Base-by-base conservation (phyloP, 2,113 vertebrate species). In the Phalacrocorax brasilianus region DNA sequence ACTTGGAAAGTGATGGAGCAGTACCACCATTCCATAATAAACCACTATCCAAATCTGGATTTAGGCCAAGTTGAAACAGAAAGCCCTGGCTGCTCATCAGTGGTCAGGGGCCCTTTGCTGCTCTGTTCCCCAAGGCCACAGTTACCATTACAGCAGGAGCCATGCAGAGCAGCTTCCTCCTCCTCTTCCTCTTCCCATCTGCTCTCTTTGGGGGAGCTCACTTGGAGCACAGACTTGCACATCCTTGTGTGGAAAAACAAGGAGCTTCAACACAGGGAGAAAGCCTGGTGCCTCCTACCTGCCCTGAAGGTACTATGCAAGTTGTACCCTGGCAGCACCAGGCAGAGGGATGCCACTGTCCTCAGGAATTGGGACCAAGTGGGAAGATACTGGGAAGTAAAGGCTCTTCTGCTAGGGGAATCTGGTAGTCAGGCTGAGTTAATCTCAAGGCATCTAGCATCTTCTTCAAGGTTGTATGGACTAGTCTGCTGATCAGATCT, bases 141-240 rank as follows among this genome's bases (percentile, higher is more conserved):
- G 33, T n/a, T 59, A 87, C n/a, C 32, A 8, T 42, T 42, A 8
- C 3, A 81, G 18, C 71, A 74, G 44, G 13, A 74, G 27, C 56
- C 2, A 1, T n/a, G 45, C n/a, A 9, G 19, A 8, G 26, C 44
- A 78, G n/a, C 66, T 87, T 74, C 26, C 26, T 92, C 52, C 20
- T 83, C 50, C 49, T 50, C 33, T 16, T 49, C 75, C 20, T 87
- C 32, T 15, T 68, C 23, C 26, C 35, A 9, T 38, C 8, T 15
- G 35, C 5, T 35, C 14, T 40, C 14, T 2, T 5, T 0, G 1
- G 16, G 5, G 11, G 14, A 53, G 17, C 12, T 59, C 21, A 5
- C 11, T 4, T 65, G 59, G 24, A 28, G 58, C 1, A 0, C 27
- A 47, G 61, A 22, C 38, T 77, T 5, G 2, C 44, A 18, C 2